These are phyloP conservation scores for Amblyjoppa proteus DNA, from an alignment of 2,888 invertebrate genomes.

Conservation along the genomic window DNA sequence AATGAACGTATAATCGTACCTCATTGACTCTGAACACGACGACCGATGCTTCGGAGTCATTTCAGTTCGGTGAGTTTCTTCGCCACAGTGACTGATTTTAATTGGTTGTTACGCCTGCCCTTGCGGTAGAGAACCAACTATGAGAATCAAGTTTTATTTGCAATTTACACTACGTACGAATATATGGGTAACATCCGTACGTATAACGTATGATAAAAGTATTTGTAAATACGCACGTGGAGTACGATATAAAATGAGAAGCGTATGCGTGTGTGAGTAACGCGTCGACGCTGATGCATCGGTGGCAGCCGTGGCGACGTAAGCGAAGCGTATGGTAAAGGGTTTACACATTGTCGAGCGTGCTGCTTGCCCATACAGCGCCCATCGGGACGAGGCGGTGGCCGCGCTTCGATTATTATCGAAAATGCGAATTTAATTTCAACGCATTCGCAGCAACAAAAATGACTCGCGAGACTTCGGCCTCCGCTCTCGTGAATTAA, in stretches of 20 bases:
- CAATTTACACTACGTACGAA: slow-evolving; percentile 67
- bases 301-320: slow-evolving; percentile 28
- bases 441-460: slow-evolving; percentile 66
- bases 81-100: slow-evolving; percentile 67
- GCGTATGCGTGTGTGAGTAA: slow-evolving; percentile 50
- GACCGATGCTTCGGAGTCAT: background rate
- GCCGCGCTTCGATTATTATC: slow-evolving; percentile 76
- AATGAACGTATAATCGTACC: background rate
- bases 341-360: slow-evolving; percentile 57
- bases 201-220: slow-evolving; percentile 2
- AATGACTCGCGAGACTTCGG: slow-evolving; percentile 61
- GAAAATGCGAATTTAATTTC: slow-evolving; percentile 74
- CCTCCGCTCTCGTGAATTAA: background rate
- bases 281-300: slow-evolving; percentile 42
- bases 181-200: background rate
- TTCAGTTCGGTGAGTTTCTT: background rate
- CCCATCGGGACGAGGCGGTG: slow-evolving; percentile 14
- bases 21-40: background rate
- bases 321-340: slow-evolving; percentile 47
- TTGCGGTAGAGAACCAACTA: slow-evolving; percentile 23
- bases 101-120: slow-evolving; percentile 73
- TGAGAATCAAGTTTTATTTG: slow-evolving; percentile 71
- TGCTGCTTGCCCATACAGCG: slow-evolving; percentile 12
- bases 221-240: background rate
- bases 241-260: slow-evolving; percentile 20